Conservation (phyloP, 2,797 vertebrate species). For the Prionace glauca region DNA sequence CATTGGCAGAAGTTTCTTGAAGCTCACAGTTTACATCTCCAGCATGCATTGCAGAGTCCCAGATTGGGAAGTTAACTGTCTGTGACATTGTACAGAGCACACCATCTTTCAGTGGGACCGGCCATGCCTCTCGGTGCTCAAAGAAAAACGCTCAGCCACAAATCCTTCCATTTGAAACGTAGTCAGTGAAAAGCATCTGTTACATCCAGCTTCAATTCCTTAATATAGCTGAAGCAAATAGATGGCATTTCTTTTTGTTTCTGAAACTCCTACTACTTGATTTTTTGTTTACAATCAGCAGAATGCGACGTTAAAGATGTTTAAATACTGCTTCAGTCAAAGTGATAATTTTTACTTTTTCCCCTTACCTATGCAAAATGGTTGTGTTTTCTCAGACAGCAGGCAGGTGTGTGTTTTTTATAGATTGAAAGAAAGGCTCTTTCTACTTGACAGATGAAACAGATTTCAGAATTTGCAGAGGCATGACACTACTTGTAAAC, state of each 20-base stretch:
- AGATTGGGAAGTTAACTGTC: background rate
- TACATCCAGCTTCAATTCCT: background rate
- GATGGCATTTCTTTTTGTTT: background rate
- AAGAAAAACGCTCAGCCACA: background rate
- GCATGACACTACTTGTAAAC: constrained; percentile 92
- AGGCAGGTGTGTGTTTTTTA: constrained; percentile 33
- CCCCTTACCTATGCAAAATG: constrained; percentile 8
- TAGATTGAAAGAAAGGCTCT: constrained; percentile 44
- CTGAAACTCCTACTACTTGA: background rate
- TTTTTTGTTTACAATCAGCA: background rate
- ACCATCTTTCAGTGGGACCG: background rate
- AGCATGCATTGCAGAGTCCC: background rate
- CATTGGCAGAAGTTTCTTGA: background rate
- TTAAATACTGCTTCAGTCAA: background rate
- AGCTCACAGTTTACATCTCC: background rate
- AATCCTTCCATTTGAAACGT: background rate
- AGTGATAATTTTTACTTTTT: background rate
- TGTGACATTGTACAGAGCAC: background rate
- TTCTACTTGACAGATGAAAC: constrained; percentile 68
- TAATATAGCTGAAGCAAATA: background rate
- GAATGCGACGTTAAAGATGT: background rate
- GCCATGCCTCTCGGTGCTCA: background rate
- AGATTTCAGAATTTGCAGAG: constrained; percentile 64
- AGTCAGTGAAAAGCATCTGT: background rate
- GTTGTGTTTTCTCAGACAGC: constrained; percentile 15